phyloP scores from a whole-genome alignment of 1,140 invertebrate species.

The Pentalonia nigronervosa region DNA sequence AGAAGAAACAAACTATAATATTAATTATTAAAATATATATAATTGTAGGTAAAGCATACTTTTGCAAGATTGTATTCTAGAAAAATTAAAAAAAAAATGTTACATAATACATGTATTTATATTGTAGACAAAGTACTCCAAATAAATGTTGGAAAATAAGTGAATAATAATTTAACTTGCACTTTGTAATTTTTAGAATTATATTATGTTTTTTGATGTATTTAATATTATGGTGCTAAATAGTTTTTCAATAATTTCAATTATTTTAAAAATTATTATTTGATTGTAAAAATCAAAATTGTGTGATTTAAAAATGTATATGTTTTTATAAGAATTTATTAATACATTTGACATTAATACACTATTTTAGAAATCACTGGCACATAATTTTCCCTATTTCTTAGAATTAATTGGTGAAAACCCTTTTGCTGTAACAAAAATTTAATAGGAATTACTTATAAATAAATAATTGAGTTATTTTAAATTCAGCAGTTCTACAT shows the following conservation, averaged over 20 bases:
- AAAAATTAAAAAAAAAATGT: too few relatives aligned
- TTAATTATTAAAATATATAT: too few relatives aligned
- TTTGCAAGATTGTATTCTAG: too few relatives aligned
- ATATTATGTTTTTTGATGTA: not conserved
- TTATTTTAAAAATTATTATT: too few relatives aligned
- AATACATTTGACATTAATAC: not conserved
- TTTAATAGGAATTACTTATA: not conserved
- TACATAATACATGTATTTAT: too few relatives aligned
- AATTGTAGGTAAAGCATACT: too few relatives aligned
- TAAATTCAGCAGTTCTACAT: not conserved
- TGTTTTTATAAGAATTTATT: not conserved
- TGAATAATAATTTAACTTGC: not conserved
- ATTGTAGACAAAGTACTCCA: not conserved
- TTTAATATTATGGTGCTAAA: not conserved
- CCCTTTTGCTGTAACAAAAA: not conserved
- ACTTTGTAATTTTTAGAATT: not conserved
- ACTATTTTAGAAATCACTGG: conserved; percentile 11
- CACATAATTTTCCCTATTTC: not conserved
- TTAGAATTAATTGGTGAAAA: not conserved
- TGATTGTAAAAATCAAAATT: too few relatives aligned
- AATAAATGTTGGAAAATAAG: not conserved
- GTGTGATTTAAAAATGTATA: too few relatives aligned
- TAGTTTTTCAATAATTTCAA: too few relatives aligned
- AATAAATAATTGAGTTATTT: not conserved
- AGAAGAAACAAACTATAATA: too few relatives aligned